These are phyloP conservation scores for Aromia moschata DNA, from an alignment of 2,888 invertebrate species.

Conservation along the genomic window DNA sequence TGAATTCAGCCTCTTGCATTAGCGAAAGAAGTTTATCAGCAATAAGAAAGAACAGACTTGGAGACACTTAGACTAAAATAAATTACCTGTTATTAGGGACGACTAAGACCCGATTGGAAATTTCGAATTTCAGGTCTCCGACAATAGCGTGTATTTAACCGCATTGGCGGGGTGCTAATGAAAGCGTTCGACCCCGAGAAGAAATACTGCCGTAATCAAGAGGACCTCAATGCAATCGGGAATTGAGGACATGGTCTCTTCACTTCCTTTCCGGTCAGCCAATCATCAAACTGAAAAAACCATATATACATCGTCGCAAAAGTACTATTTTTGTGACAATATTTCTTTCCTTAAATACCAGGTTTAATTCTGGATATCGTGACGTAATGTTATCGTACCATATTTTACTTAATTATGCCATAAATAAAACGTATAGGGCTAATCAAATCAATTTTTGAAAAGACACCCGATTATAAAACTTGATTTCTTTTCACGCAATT, in stretches of 20 bases:
- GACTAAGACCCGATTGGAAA: constrained; percentile 57
- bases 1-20: too few species aligned
- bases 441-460: too few species aligned
- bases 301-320: too few species aligned
- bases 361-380: too few species aligned
- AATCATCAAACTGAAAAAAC: constrained; percentile 42
- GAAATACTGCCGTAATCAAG: constrained; percentile 63
- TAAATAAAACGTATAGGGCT: too few species aligned
- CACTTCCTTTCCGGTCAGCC: constrained; percentile 58
- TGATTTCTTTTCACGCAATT: too few species aligned
- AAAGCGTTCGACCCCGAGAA: constrained; percentile 58
- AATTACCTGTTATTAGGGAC: constrained; percentile 57
- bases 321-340: too few species aligned
- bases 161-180: constrained; percentile 58
- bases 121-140: constrained; percentile 50
- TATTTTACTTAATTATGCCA: too few species aligned
- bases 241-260: constrained; percentile 60
- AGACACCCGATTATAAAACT: too few species aligned
- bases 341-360: too few species aligned
- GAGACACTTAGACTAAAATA: constrained; percentile 43
- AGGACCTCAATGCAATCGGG: constrained; percentile 60
- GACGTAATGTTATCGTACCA: too few species aligned
- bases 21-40: not conserved
- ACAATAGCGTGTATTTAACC: constrained; percentile 60
- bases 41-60: not conserved